phyloP scores from a whole-genome alignment of 2,888 invertebrate species.

The Heliconius cydno region DNA sequence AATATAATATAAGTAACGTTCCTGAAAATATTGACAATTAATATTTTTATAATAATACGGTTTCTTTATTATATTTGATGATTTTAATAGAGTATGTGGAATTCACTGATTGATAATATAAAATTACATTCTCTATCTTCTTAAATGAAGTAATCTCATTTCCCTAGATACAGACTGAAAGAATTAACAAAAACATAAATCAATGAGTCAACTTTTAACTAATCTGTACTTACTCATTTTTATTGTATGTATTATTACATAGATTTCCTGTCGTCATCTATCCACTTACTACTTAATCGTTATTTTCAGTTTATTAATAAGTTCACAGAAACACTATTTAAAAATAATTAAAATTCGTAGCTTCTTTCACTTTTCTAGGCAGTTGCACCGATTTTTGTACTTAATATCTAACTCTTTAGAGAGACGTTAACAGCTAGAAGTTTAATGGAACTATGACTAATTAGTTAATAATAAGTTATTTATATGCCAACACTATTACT shows the following conservation, averaged over 20 bases:
- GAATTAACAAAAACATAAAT: neutral
- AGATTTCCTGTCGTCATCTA: neutral
- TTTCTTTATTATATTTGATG: neutral
- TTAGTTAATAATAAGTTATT: neutral
- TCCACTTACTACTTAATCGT: neutral
- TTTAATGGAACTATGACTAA: neutral
- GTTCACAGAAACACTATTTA: too few relatives aligned
- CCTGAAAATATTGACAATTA: neutral
- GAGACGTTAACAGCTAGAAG: neutral
- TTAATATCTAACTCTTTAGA: neutral
- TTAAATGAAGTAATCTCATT: too few relatives aligned
- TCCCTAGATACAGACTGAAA: too few relatives aligned
- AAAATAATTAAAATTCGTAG: neutral
- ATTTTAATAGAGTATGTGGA: too few relatives aligned
- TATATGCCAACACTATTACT: neutral
- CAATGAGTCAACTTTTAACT: neutral
- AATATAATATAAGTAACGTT: neutral
- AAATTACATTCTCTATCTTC: too few relatives aligned
- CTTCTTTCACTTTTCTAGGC: neutral
- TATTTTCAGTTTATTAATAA: neutral
- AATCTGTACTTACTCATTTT: conserved; percentile 4
- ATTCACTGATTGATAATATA: too few relatives aligned
- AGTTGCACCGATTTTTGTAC: neutral
- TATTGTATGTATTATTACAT: neutral
- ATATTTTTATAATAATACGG: neutral